Evolutionary conservation across 1,140 invertebrate species (phyloP).

Genomic region (Trinorchestia longiramus): DNA sequence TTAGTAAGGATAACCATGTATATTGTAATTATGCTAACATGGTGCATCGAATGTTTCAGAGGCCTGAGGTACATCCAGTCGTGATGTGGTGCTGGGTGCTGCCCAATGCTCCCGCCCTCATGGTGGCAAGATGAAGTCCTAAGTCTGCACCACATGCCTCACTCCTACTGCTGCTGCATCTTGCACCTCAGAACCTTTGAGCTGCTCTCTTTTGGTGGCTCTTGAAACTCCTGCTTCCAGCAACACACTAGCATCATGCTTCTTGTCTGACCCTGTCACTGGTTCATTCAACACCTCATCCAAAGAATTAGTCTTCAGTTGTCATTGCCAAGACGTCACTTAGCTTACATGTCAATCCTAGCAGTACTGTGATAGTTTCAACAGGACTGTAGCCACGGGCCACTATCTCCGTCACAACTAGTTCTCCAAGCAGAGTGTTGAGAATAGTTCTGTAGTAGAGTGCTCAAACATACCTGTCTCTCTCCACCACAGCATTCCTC

Average conservation of each 20-base stretch:
- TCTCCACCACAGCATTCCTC: background rate
- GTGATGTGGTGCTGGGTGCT: conserved; percentile 53
- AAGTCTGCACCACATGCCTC: conserved; percentile 37
- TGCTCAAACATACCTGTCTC: background rate
- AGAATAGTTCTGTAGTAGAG: background rate
- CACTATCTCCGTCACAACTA: background rate
- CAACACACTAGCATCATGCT: conserved; percentile 23
- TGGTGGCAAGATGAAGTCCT: conserved; percentile 52
- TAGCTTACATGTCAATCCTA: conserved; percentile 31
- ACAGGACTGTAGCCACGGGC: background rate
- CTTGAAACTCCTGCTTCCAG: background rate
- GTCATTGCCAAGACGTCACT: conserved; percentile 11
- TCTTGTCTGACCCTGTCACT: background rate
- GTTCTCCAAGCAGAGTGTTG: conserved; percentile 12
- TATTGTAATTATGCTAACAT: background rate
- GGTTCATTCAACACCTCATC: conserved; percentile 29
- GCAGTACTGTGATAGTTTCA: conserved; percentile 47
- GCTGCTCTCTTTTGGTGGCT: background rate
- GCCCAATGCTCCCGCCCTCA: conserved; percentile 47
- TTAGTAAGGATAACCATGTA: background rate
- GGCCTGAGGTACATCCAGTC: conserved; percentile 19
- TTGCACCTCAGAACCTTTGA: background rate
- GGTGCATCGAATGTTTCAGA: background rate
- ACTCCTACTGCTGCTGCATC: conserved; percentile 45
- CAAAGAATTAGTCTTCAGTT: conserved; percentile 31